Conservation (phyloP, 2,113 vertebrate genomes). For the Pterophyllum scalare region DNA sequence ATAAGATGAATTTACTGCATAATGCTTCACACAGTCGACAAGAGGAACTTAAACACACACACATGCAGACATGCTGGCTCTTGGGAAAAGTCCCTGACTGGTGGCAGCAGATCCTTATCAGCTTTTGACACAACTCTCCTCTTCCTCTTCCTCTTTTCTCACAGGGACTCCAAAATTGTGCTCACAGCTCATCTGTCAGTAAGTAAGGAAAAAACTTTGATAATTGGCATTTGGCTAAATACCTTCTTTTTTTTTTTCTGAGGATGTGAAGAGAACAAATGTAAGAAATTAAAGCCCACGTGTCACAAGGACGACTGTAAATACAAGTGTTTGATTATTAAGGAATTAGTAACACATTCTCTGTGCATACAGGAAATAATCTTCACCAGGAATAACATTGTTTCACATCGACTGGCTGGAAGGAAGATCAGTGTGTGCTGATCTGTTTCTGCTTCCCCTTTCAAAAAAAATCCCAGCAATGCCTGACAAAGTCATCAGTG, state of each 20-base stretch:
- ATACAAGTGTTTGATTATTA: neutral
- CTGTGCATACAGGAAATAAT: neutral
- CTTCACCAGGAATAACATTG: neutral
- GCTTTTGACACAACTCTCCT: neutral
- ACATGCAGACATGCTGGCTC: neutral
- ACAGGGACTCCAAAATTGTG: neutral
- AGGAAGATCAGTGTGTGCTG: neutral
- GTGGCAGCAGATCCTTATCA: constrained; percentile 39
- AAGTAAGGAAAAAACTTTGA: neutral
- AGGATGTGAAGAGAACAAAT: neutral
- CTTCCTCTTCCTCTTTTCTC: constrained; percentile 52
- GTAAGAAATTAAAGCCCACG: neutral
- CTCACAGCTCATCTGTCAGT: neutral
- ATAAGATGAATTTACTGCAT: neutral
- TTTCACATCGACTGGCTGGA: neutral
- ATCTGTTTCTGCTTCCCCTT: neutral
- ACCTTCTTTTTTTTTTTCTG: neutral
- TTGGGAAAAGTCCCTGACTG: constrained; percentile 19
- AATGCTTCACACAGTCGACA: neutral
- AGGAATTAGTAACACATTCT: neutral
- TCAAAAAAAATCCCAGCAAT: neutral
- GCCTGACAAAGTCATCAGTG: neutral
- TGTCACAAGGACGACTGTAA: neutral
- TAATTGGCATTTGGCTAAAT: neutral
- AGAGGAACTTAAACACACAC: neutral